phyloP scores from a whole-genome alignment of 1,140 invertebrate species.

The Drosophila kepulauana region DNA sequence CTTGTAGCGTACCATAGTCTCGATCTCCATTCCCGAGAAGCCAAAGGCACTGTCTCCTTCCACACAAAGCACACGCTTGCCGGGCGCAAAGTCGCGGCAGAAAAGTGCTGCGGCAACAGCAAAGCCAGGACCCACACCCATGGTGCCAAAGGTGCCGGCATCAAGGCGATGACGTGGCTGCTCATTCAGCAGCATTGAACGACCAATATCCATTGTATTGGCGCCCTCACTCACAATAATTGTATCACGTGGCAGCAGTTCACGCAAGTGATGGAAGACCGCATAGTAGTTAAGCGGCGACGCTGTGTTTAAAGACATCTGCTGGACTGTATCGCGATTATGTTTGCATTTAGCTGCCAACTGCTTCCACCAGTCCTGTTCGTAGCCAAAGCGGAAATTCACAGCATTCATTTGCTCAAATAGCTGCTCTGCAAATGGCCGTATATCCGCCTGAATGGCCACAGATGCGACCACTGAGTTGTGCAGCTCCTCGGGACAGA shows the following conservation, averaged over 20 bases:
- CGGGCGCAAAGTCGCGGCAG: conserved; percentile 92
- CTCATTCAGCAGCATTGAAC: conserved; percentile 93
- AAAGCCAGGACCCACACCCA: conserved; percentile 98
- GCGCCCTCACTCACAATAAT: conserved; percentile 99
- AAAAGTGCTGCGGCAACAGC: conserved; percentile 96
- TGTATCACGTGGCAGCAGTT: conserved; percentile 91
- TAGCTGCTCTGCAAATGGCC: conserved; percentile 89
- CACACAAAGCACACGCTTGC: conserved; percentile 93
- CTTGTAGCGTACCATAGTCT: conserved; percentile 97
- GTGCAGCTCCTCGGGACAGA: conserved; percentile 95
- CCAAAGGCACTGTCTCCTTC: conserved; percentile 99
- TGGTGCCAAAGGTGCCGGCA: conserved; percentile 97
- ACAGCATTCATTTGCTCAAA: conserved; percentile 86
- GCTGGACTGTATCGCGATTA: conserved; percentile 87
- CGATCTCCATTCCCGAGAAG: conserved; percentile 98
- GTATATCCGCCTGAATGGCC: conserved; percentile 93
- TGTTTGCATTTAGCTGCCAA: conserved; percentile 87
- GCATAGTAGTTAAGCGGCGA: conserved; percentile 97
- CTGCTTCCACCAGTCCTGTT: conserved; percentile 87
- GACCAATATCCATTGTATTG: conserved; percentile 99
- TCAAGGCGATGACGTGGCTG: conserved; percentile 94
- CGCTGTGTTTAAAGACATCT: conserved; percentile 87
- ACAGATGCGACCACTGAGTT: conserved; percentile 92
- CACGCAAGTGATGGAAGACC: conserved; percentile 93
- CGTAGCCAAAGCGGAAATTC: conserved; percentile 85